Evolutionary conservation across 2,888 invertebrate genomes (phyloP).

Genomic region (Uropetala carovei): DNA sequence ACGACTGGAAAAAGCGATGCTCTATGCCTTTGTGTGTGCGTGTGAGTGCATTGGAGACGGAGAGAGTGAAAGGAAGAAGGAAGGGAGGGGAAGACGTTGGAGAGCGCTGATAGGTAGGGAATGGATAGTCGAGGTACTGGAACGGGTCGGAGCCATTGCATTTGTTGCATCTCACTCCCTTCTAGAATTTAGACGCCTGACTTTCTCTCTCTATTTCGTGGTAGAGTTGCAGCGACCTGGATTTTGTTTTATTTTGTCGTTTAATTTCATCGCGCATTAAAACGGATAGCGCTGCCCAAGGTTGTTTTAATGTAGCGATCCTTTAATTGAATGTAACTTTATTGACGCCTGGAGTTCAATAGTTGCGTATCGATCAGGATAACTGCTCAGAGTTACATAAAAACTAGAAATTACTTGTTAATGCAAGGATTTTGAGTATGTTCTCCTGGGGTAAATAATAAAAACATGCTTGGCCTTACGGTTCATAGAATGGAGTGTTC

Average conservation of each 20-base stretch:
- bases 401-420: too few species aligned
- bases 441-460: too few species aligned
- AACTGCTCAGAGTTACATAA: too few species aligned
- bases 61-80: too few species aligned
- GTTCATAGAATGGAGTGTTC: too few species aligned
- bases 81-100: not conserved
- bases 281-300: not conserved
- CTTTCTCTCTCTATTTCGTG: not conserved
- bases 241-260: not conserved
- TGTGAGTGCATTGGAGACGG: not conserved
- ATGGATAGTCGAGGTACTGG: not conserved
- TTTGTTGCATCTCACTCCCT: slow-evolving; percentile 20
- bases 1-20: slow-evolving; percentile 21
- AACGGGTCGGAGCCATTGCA: not conserved
- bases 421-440: too few species aligned
- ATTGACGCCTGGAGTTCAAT: not conserved
- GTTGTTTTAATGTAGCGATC: not conserved
- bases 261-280: not conserved
- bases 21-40: not conserved
- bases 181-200: slow-evolving; percentile 16
- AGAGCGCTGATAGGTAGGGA: not conserved
- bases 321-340: not conserved
- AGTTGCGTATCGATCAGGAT: too few species aligned
- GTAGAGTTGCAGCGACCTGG: not conserved
- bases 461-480: too few species aligned